Evolutionary conservation across 2,113 vertebrate species (phyloP).

Genomic region (Pseudonaja textilis): DNA sequence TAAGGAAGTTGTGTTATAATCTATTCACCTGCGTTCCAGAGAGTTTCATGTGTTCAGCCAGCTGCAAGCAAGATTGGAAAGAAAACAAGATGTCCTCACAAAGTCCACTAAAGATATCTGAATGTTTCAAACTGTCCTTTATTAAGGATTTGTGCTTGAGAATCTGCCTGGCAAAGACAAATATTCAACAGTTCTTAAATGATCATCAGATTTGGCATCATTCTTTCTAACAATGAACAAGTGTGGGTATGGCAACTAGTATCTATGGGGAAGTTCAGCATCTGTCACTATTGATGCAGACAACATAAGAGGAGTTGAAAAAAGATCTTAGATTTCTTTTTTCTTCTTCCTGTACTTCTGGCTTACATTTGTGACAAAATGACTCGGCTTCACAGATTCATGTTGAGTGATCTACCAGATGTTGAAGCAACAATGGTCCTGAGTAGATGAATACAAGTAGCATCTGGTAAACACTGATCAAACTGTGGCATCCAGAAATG

Average conservation of each 20-base stretch:
- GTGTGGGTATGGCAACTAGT: background rate
- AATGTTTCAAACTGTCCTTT: conserved; percentile 82
- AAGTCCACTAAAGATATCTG: conserved; percentile 77
- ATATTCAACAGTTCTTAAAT: background rate
- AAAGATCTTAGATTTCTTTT: background rate
- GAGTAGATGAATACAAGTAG: background rate
- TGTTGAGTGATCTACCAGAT: background rate
- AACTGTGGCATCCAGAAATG: background rate
- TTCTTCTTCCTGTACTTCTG: background rate
- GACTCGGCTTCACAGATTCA: background rate
- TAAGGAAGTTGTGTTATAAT: background rate
- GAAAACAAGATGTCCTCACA: conserved; percentile 82
- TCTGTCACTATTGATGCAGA: background rate
- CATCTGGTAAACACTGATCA: background rate
- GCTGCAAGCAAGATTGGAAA: conserved; percentile 80
- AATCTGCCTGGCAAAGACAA: conserved; percentile 79
- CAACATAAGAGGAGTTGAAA: background rate
- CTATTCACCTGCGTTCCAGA: conserved; percentile 64
- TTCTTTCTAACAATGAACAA: background rate
- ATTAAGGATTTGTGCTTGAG: conserved; percentile 85
- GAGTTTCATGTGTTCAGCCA: conserved; percentile 81
- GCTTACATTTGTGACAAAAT: background rate
- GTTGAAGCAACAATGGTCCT: background rate
- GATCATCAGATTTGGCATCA: background rate
- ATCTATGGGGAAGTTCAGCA: background rate